Evolutionary conservation across 2,797 vertebrate genomes (phyloP), one percentile per base, ranked within the genome.

Genomic region (Premnoplex brunnescens): DNA sequence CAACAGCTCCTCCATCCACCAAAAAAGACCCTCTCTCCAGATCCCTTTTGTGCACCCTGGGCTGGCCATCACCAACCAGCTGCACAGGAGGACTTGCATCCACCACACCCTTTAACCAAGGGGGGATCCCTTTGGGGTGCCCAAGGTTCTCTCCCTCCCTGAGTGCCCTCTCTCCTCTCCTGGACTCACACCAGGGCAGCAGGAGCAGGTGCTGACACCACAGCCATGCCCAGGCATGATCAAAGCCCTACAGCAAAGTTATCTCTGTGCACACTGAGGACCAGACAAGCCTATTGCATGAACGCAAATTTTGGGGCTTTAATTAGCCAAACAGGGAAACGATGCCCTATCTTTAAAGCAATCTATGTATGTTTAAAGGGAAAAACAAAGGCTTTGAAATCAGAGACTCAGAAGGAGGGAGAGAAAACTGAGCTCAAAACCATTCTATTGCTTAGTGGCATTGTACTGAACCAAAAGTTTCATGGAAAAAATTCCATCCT

Each of bases 381-480:
- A 4, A 34, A 66, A 55, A 36, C 58, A 66, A 51, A 21, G 41
- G 8, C 64, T 91, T 93, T 89, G 85, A 92, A 89, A 85, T 73
- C 55, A 66, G 85, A 82, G 12, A 48, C 49, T 72, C 21, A n/a
- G 54, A 37, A 59, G 24, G 27, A 78, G 30, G 24, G 55, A 78
- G 48, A 68, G 67, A 60, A 80, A 79, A 36, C 14, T 12, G 71
- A 75, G 30, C n/a, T 84, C 22, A 9, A 48, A 69, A 58, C 10
- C 2, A 2, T 39, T 24, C 10, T 23, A 6, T 39, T 74, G 11
- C 43, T 62, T 37, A 11, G 30, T 27, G n/a, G 23, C 12, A 21
- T 34, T 5, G 1, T 21, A 39, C 26, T 12, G n/a, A 80, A 56
- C 23, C 28, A 27, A 15, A 69, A 37, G 2, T 1, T 13, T 14